Base-by-base conservation (phyloP, 2,888 invertebrate genomes). In the Aphidius colemani region DNA sequence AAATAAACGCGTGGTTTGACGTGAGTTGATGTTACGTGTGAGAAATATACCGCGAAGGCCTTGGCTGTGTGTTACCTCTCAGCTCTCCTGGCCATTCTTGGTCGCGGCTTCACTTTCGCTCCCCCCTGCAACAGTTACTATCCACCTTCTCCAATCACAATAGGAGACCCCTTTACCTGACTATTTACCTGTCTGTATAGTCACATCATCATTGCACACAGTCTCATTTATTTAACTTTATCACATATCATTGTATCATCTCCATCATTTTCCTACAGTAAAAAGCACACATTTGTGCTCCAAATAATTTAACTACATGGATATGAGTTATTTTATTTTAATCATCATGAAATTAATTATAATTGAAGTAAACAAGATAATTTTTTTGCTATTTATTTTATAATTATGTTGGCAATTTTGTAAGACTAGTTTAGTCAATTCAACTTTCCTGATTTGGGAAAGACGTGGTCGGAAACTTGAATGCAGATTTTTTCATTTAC, bases 61-160 rank as follows among this genome's bases (percentile, higher is more conserved):
- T 67, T 65, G 57, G 57, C 30, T 57, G 57, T 57, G 13, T 18
- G 13, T 18, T 18, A 68, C 53, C 60, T 74, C 75, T 78, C 77
- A 68, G 51, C 60, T 74, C 75, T 78, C 77, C 77, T 79, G 80
- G 70, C 81, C 81, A 81, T 82, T 81, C 81, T 81, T 81, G 81
- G 81, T 74, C 76, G 72, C 76, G 71, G 72, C 73, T 74, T 80
- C 78, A 80, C 80, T 81, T 81, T 80, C 81, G 79, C 79, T 66
- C 67, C 69, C 60, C 57, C 65, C 67, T 62, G 63, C 62, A 63
- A 66, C 64, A 59, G 49, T 65, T 48, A 59, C 59, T 18, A 58
- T 7, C 18, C 61, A 48, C 51, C 66, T 66, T 68, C 67, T 58
- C 70, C 69, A 67, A 72, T 71, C 64, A 48, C 13, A 53, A 53